Percentiles rank a stretch among this genome's conserved stretches.
Conservation (phyloP, 2,113 vertebrate genomes). For the Pavo muticus region DNA sequence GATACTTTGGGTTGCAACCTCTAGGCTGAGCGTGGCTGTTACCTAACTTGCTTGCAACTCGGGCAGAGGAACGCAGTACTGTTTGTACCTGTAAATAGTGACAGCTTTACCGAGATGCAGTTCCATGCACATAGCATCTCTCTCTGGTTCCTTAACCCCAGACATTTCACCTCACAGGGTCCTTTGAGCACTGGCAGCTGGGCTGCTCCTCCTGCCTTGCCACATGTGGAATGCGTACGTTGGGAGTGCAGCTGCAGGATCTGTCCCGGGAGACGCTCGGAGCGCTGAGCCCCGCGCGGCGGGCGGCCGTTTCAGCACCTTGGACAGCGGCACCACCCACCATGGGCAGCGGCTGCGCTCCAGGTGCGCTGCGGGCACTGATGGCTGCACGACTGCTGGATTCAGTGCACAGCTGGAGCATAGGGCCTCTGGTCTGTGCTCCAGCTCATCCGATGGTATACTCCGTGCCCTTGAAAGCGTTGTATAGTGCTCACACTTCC, state of each 20-base stretch:
- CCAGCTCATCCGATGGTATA: fast-evolving
- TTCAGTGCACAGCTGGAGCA: neutral
- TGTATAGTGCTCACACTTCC: fast-evolving
- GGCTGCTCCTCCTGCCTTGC: neutral
- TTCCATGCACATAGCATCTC: fast-evolving
- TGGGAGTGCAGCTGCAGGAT: fast-evolving
- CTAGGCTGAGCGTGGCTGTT: neutral
- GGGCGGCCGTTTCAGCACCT: neutral
- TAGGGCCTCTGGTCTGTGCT: neutral
- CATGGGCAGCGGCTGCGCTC: too few relatives aligned
- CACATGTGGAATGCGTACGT: fast-evolving
- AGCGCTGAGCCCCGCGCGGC: too few relatives aligned
- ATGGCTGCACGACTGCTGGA: too few relatives aligned
- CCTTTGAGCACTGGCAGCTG: neutral
- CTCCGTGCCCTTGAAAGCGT: neutral
- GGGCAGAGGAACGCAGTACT: neutral
- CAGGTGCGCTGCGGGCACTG: neutral
- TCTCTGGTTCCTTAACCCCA: neutral
- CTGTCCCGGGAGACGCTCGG: too few relatives aligned
- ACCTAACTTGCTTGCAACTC: neutral
- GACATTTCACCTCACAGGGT: fast-evolving
- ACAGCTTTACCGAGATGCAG: neutral
- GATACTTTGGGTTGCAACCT: neutral
- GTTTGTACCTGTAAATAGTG: neutral
- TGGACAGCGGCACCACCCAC: neutral